These are phyloP conservation scores for Temnopleurus reevesii DNA, from an alignment of 53 echinoderm and acorn worm genomes.

Conservation along the genomic window DNA sequence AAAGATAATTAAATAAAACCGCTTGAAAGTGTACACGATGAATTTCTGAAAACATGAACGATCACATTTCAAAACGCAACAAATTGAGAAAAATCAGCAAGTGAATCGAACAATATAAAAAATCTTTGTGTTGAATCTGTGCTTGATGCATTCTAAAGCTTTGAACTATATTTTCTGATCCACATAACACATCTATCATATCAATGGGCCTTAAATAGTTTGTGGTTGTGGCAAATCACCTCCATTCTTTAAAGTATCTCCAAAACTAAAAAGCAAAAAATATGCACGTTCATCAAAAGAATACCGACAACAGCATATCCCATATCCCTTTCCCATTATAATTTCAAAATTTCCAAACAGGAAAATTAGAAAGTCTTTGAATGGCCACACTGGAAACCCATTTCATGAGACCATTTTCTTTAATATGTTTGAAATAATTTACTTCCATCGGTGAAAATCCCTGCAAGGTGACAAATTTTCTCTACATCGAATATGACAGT, in stretches of 20 bases:
- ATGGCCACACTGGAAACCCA: neutral
- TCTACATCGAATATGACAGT: constrained; percentile 3
- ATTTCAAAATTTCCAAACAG: constrained; percentile 7
- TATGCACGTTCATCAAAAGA: neutral
- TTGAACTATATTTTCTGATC: neutral
- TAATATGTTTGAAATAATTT: too few relatives aligned
- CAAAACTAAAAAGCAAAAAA: neutral
- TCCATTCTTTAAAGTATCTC: neutral
- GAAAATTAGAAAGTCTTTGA: neutral
- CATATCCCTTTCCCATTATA: neutral
- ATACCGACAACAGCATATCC: neutral
- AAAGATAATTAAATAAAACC: too few relatives aligned
- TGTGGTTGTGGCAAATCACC: neutral
- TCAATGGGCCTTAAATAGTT: neutral
- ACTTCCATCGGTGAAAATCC: too few relatives aligned
- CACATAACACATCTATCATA: neutral
- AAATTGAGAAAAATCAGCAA: too few relatives aligned
- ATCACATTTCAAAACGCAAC: too few relatives aligned
- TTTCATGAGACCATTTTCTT: neutral
- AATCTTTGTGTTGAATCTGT: too few relatives aligned
- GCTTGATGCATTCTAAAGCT: neutral
- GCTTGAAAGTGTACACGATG: too few relatives aligned
- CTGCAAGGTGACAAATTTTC: neutral
- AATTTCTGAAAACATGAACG: too few relatives aligned
- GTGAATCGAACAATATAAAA: too few relatives aligned